phyloP scores from a whole-genome alignment of 1,140 invertebrate species.

The Trichonephila clavata region DNA sequence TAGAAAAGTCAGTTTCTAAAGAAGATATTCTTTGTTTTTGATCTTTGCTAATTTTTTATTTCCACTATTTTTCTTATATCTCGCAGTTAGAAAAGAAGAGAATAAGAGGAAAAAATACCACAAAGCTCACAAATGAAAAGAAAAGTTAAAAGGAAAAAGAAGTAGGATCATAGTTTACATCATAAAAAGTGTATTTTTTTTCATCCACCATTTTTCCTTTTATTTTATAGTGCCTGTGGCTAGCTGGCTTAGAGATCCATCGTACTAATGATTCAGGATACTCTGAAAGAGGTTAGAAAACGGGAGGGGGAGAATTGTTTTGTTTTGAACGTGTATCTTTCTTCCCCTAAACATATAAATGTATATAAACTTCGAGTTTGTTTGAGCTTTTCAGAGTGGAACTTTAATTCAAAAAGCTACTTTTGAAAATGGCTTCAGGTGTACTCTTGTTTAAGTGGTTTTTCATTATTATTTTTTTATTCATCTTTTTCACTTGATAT shows the following conservation, averaged over 20 bases:
- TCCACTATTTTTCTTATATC: conserved; percentile 9
- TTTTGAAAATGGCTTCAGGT: conserved; percentile 68
- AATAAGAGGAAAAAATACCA: not conserved
- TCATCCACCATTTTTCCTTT: conserved; percentile 25
- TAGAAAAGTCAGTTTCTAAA: conserved; percentile 59
- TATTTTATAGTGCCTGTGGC: conserved; percentile 62
- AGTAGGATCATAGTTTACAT: conserved; percentile 70
- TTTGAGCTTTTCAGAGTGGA: conserved; percentile 65
- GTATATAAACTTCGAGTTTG: conserved; percentile 63
- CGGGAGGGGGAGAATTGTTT: conserved; percentile 25
- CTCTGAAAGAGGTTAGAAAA: conserved; percentile 4
- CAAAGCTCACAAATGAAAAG: conserved; percentile 38
- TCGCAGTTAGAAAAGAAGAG: not conserved
- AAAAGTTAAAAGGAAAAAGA: conserved; percentile 67
- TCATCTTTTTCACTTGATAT: conserved; percentile 9
- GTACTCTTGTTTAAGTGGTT: conserved; percentile 67
- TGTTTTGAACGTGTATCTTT: conserved; percentile 52
- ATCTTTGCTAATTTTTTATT: conserved; percentile 71
- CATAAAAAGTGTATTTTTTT: conserved; percentile 62
- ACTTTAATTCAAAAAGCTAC: conserved; percentile 74
- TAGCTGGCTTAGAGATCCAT: conserved; percentile 58
- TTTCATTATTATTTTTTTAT: conserved; percentile 66
- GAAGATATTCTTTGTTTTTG: conserved; percentile 70
- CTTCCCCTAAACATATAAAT: conserved; percentile 43
- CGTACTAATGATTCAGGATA: conserved; percentile 61